Conservation (phyloP, 2,888 invertebrate genomes). For the Notodonta dromedarius region DNA sequence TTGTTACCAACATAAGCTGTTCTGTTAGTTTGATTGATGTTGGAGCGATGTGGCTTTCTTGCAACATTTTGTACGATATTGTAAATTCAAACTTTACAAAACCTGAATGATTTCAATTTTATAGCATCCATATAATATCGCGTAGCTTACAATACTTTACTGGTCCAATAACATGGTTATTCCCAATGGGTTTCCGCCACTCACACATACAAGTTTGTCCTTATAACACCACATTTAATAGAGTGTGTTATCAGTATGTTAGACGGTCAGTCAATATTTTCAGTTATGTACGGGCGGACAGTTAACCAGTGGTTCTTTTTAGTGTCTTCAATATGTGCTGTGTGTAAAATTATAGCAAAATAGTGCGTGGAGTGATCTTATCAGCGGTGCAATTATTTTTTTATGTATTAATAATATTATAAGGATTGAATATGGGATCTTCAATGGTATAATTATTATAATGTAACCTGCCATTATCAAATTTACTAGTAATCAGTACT, state of each 20-base stretch:
- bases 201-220: slow-evolving; percentile 2
- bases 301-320: slow-evolving; percentile 13
- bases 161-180: slow-evolving; percentile 29
- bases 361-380: neutral
- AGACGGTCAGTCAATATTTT: slow-evolving; percentile 64
- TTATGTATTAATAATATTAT: neutral
- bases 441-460: neutral
- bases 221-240: slow-evolving; percentile 51
- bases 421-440: neutral
- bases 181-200: slow-evolving; percentile 56
- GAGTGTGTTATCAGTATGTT: slow-evolving; percentile 60
- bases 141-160: slow-evolving; percentile 38
- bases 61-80: no score
- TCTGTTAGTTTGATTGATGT: no score
- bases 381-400: neutral
- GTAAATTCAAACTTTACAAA: no score
- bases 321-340: neutral
- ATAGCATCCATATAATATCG: neutral
- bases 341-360: neutral
- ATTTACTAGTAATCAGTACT: no score
- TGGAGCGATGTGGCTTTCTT: no score
- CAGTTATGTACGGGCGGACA: slow-evolving; percentile 46
- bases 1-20: no score
- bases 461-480: no score
- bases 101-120: no score